Evolutionary conservation across 2,113 vertebrate species (phyloP), one percentile per base, ranked within the genome.

Genomic region (Indicator indicator): DNA sequence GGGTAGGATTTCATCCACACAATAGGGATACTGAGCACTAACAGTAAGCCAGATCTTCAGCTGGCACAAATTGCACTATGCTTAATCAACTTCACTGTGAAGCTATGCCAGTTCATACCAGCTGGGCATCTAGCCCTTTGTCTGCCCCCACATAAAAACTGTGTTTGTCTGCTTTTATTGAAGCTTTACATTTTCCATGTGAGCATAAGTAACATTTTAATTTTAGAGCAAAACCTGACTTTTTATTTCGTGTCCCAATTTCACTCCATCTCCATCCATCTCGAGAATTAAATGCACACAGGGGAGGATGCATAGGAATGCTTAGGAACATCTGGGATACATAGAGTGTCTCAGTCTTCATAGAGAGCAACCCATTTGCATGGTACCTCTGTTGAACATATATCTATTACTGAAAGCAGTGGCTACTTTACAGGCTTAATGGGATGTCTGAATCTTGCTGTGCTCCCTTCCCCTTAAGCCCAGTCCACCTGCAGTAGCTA

Each of bases 31-130:
- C 79, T 93, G 85, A 88, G 36, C 85, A 86, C 72, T 93, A 93
- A 91, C 78, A 86, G 65, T 71, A 80, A 94, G 91, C 72, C 88
- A 95, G 76, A 75, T 90, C 85, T 95, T 96, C 89, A 93, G 75
- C 88, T 97, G 96, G 94, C 93, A 93, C 79, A 88, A 83, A 64
- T 46, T 77, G 23, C 52, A 44, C 24, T 94, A 10, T 54, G 93
- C 85, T 95, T 95, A 91, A 95, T 96, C 94, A 94, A 94, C 89
- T 86, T 91, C 79, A 84, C 6, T 94, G 94, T 96, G 89, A 97
- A 94, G 73, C 91, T 95, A 96, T 93, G 94, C 91, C 93, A 95
- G 93, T 93, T 89, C 78, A 68, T 78, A 94, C 83, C 95, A 97
- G 96, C 89, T 97, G 93, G 91, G 89, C 90, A 95, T 74, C 86